These are phyloP conservation scores for Ceratothoa steindachneri DNA, from an alignment of 2,888 invertebrate genomes.

Conservation along the genomic window DNA sequence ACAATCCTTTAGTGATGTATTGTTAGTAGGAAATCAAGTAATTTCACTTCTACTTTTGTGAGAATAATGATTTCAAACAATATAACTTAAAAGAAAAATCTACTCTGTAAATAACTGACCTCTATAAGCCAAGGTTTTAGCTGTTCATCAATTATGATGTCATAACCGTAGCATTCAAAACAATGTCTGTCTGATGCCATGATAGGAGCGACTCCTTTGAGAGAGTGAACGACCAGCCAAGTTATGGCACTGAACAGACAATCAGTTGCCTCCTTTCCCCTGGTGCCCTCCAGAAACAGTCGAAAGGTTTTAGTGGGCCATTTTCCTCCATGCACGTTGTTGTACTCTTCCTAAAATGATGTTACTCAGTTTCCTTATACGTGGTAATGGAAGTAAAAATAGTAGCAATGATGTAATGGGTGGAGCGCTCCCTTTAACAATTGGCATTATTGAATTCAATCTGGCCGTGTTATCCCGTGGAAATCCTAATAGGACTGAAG, in stretches of 20 bases:
- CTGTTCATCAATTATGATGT: slow-evolving; percentile 90
- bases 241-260: slow-evolving; percentile 81
- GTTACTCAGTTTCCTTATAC: too few species aligned
- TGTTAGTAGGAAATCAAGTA: too few species aligned
- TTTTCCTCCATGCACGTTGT: slow-evolving; percentile 89
- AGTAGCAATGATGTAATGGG: too few species aligned
- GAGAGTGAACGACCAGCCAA: slow-evolving; percentile 85
- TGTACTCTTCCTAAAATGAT: slow-evolving; percentile 76
- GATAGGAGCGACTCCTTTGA: slow-evolving; percentile 86
- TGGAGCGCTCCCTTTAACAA: too few species aligned
- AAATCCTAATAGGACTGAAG: too few species aligned
- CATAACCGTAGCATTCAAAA: slow-evolving; percentile 92
- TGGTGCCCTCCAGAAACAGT: slow-evolving; percentile 82
- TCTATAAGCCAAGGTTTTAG: slow-evolving; percentile 91
- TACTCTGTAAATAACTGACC: slow-evolving; percentile 57
- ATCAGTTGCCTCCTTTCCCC: slow-evolving; percentile 82
- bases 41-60: too few species aligned
- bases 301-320: slow-evolving; percentile 86
- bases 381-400: too few species aligned
- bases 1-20: too few species aligned
- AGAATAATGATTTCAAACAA: too few species aligned
- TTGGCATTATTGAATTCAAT: too few species aligned
- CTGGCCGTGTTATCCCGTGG: too few species aligned
- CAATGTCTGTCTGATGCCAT: slow-evolving; percentile 90
- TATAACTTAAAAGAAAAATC: not conserved